Evolutionary conservation across 2,888 invertebrate species (phyloP).

Genomic region (Leptura quadrifasciata): DNA sequence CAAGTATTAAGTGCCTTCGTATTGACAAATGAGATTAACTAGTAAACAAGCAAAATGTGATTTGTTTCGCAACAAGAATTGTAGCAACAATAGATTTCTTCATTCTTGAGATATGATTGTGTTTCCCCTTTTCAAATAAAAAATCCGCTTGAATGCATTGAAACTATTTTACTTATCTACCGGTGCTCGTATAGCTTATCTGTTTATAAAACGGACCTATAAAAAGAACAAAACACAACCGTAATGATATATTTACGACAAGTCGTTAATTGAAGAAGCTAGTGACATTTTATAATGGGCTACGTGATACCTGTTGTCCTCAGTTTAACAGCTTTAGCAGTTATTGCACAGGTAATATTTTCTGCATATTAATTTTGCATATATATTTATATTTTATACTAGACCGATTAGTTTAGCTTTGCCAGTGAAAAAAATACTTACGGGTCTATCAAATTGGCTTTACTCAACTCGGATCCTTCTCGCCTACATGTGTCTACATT

Average conservation of each 20-base stretch:
- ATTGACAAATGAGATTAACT: too few relatives aligned
- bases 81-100: background rate
- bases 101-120: slow-evolving; percentile 1
- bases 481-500: too few relatives aligned
- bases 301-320: background rate
- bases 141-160: background rate
- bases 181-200: background rate
- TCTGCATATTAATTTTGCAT: background rate
- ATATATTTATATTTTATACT: too few relatives aligned
- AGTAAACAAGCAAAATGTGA: background rate
- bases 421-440: too few relatives aligned
- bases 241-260: background rate
- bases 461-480: too few relatives aligned
- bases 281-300: background rate
- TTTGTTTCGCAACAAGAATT: background rate
- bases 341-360: slow-evolving; percentile 12
- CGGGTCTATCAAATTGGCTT: too few relatives aligned
- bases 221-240: background rate
- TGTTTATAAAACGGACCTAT: background rate
- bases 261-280: background rate
- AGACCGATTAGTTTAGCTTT: too few relatives aligned
- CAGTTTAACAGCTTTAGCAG: background rate
- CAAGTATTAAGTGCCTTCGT: too few relatives aligned
- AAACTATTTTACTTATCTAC: slow-evolving; percentile 7
- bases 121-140: slow-evolving; percentile 1